Base-by-base conservation (phyloP, 2,888 invertebrate species). In the Lampropteryx suffumata region DNA sequence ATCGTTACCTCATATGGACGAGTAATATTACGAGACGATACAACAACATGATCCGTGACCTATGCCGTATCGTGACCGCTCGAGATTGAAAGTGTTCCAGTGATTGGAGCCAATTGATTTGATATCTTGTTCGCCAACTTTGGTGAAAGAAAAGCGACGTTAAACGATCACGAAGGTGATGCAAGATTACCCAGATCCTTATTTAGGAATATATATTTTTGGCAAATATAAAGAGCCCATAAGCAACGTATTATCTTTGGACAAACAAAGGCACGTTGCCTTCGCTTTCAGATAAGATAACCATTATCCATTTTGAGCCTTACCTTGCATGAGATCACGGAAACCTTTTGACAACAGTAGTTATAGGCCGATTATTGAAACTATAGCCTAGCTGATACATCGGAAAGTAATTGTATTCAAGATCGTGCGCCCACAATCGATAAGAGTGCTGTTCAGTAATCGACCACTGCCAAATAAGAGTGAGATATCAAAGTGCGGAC, bases 391-490 rank as follows among this genome's bases (percentile, higher is more conserved):
- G 35, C 40, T 48, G 44, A 49, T 48, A 49, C 48, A 53, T 44
- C 48, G 33, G 17, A 52, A 44, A 40, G 36, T 56, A 59, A 59
- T 55, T 45, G 34, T 45, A 51, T 56, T 57, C 58, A 41, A 57
- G 47, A 55, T 59, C 64, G 59, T 64, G 62, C 50, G 41, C 35
- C 57, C 33, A 40, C 45, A 44, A 55, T 52, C 48, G 50, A 59
- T 64, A 65, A 54, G 59, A 44, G 55, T 57, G 53, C 55, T 61
- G 58, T 65, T 62, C 67, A 64, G 67, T 70, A 76, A 80, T 82
- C 78, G 68, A 64, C 59, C 59, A 65, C 74, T 71, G 65, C 82
- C 82, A 81, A 84, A 87, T 81, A 84, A 63, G 57, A 78, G 65
- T 71, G 62, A 79, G 73, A 67, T 79, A 80, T 74, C 74, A 77